Evolutionary conservation across 2,888 invertebrate genomes (phyloP), one percentile per base, ranked within the genome.

Genomic region (Trachelus iudaicus): DNA sequence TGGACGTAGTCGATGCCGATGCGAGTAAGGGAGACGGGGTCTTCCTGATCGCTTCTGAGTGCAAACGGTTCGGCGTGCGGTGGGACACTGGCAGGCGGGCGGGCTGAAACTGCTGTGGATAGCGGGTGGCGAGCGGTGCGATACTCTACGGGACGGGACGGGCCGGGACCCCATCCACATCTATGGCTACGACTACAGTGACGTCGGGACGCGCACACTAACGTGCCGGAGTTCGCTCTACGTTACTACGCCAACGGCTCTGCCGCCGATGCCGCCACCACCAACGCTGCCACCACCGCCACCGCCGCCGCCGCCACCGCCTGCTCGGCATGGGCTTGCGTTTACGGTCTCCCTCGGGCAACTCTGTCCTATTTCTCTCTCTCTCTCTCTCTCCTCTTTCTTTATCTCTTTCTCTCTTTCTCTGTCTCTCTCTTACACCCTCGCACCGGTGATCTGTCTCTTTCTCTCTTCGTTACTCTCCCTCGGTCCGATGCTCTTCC

Each of bases 61-160:
- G 90, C 89, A 90, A 89, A 90, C 91, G 89, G 89, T 88, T 89
- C 91, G 90, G 88, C 90, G 89, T 90, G 91, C 90, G 89, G 89
- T 90, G 90, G 91, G 90, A 91, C 90, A 90, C 91, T 91, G 90
- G 87, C 87, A 83, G 87, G 87, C 87, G 85, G 75, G 71, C 71
- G 71, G 85, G 82, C 85, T 84, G 86, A 83, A 83, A 82, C 84
- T 83, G 83, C 83, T 81, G 84, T 81, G 85, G 80, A 81, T 79
- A 83, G 82, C 81, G 80, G 81, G 79, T 78, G 81, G 76, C 78
- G 79, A 79, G 78, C 73, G 77, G 75, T 81, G 78, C 81, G 79
- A 80, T 76, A 77, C 76, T 68, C 75, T 73, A 78, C 80, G 76
- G 82, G 77, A 80, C 76, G 77, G 81, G 75, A 77, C 78, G 78